Evolutionary conservation across 2,888 invertebrate genomes (phyloP), one percentile per base, ranked within the genome.

Genomic region (Leptinotarsa rubiginosa): DNA sequence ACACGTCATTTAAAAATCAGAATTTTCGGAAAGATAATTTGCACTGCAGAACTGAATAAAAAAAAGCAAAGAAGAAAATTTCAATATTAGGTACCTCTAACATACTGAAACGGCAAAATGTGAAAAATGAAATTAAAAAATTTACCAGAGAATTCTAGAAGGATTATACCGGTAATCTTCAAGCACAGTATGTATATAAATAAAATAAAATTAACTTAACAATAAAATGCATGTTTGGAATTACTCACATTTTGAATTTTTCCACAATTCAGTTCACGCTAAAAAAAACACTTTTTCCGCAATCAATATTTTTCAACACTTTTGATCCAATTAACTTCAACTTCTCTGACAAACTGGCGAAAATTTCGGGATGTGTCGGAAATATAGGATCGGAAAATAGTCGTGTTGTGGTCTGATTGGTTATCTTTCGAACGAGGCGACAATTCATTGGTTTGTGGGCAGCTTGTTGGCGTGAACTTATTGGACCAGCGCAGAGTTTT

Each of bases 371-470:
- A 80, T 80, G 81, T 82, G 78, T 81, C 79, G 80, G 83, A 85
- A 86, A 85, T 85, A 86, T 75, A 74, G 56, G 82, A 77, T 83
- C 79, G 80, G 79, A 77, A 79, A 79, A 75, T 74, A 78, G 66
- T 80, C 93, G 93, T 93, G 93, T 88, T 86, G 84, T 67, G 83
- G 83, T 82, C 13, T 83, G 85, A 91, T 92, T 92, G 91, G 92
- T 83, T 76, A 75, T 79, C 79, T 78, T 79, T 75, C 75, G 79
- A 87, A 87, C 91, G 90, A 85, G 84, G 69, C 80, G 76, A 13
- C 4, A 76, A 74, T 25, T 83, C 79, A 91, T 91, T 91, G 90
- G 91, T 79, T 85, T 85, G 84, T 79, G 82, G 84, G 49, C 81
- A 87, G 82, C 87, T 89, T 91, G 91, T 91, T 92, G 93, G 90